These are phyloP conservation scores for Ophonus ardosiacus DNA, from an alignment of 2,888 invertebrate genomes.

Conservation along the genomic window DNA sequence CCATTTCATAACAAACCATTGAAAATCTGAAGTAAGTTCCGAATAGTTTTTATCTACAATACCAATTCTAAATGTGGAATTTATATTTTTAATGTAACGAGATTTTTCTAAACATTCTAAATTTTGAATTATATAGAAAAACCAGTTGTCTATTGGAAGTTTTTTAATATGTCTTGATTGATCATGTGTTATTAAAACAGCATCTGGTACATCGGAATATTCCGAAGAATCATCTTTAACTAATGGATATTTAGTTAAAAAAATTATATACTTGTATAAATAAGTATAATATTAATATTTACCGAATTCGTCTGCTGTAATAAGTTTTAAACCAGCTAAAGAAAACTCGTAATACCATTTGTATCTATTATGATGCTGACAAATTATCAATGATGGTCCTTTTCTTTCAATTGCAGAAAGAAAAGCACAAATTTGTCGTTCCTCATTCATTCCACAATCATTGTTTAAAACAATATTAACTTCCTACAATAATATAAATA, in stretches of 20 bases:
- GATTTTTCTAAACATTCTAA: constrained; percentile 48
- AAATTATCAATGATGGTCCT: constrained; percentile 48
- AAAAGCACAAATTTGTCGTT: constrained; percentile 43
- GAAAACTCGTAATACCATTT: constrained; percentile 57
- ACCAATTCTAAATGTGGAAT: constrained; percentile 68
- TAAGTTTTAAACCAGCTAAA: constrained; percentile 11
- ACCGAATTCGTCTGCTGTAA: constrained; percentile 43
- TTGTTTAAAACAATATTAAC: constrained; percentile 72
- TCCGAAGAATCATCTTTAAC: constrained; percentile 40
- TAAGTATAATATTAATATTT: background rate
- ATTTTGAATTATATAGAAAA: constrained; percentile 45
- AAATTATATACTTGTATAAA: background rate
- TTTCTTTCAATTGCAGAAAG: constrained; percentile 15
- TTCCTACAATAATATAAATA: constrained; percentile 68
- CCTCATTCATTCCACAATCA: constrained; percentile 70
- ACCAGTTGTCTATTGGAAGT: constrained; percentile 45
- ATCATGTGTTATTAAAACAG: constrained; percentile 42
- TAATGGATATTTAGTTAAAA: background rate
- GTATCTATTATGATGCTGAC: background rate
- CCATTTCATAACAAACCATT: constrained; percentile 73
- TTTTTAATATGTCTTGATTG: constrained; percentile 49
- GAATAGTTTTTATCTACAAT: constrained; percentile 71
- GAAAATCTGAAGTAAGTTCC: constrained; percentile 71
- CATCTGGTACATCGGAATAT: constrained; percentile 20
- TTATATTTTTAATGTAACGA: constrained; percentile 47